phyloP scores from a whole-genome alignment of 2,797 vertebrate genomes.

The Taenioides sp. region DNA sequence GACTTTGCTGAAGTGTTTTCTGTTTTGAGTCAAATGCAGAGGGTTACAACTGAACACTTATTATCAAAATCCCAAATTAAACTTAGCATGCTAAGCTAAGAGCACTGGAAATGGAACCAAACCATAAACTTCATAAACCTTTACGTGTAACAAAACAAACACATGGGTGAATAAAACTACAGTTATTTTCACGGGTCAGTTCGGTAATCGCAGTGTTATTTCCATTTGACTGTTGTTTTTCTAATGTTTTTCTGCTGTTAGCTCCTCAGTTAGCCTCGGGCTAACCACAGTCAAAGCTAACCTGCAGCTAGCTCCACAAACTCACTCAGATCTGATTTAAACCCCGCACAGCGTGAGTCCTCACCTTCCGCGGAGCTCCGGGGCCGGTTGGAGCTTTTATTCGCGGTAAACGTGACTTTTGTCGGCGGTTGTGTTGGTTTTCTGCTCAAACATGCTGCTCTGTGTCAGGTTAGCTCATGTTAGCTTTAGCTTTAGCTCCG shows the following conservation, averaged over 20 bases:
- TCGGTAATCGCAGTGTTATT: not conserved
- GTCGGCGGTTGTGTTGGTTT: not conserved
- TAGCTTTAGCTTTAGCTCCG: slow-evolving; percentile 6
- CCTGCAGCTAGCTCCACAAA: not conserved
- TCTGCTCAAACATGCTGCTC: not conserved
- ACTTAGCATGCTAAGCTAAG: slow-evolving; percentile 7
- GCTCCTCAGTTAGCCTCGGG: slow-evolving; percentile 1
- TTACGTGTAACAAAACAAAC: not conserved
- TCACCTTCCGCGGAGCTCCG: not conserved
- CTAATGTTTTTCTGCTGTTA: not conserved
- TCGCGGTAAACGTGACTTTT: not conserved
- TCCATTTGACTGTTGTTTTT: not conserved
- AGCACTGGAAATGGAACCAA: not conserved
- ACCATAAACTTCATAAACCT: not conserved
- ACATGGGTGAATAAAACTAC: not conserved
- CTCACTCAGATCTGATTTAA: not conserved
- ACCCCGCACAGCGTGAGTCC: not conserved
- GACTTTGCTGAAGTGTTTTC: not conserved
- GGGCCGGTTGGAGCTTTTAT: not conserved
- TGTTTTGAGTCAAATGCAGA: not conserved
- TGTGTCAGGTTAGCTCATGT: not conserved
- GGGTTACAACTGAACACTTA: not conserved
- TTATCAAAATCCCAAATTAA: not conserved
- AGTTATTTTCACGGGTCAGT: not conserved
- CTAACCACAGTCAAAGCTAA: not conserved